These are phyloP conservation scores for Neodiprion lecontei DNA, from an alignment of 1,140 invertebrate species.

Conservation along the genomic window DNA sequence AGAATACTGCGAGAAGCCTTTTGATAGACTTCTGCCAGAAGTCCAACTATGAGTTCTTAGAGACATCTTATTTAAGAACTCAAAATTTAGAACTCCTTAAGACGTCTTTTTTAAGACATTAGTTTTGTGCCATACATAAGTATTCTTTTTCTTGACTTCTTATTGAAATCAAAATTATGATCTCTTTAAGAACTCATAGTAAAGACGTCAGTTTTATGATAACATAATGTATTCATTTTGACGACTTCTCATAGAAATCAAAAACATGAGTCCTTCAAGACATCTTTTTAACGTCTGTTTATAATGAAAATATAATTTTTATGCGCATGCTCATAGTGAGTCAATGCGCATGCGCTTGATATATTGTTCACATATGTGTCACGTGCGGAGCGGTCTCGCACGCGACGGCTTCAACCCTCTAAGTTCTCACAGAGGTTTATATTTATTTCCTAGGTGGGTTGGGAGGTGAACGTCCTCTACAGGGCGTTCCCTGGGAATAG, in stretches of 20 bases:
- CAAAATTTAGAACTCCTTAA: neutral
- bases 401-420: too few species aligned
- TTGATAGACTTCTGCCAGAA: conserved; percentile 10
- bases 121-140: neutral
- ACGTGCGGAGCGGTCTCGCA: too few species aligned
- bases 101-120: conserved; percentile 17
- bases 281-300: too few species aligned
- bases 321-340: neutral
- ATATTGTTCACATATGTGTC: neutral
- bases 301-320: neutral
- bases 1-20: conserved; percentile 9
- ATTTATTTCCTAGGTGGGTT: too few species aligned
- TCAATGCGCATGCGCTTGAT: conserved; percentile 9
- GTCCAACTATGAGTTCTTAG: conserved; percentile 4
- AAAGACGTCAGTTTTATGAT: conserved; percentile 12
- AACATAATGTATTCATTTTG: conserved; percentile 11
- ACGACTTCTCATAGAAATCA: conserved; percentile 7
- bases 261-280: neutral
- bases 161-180: neutral
- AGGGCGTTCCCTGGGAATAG: too few species aligned
- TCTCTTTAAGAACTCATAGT: neutral
- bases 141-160: conserved; percentile 9
- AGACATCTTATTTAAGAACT: conserved; percentile 14
- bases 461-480: too few species aligned
- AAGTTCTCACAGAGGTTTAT: too few species aligned